phyloP scores from a whole-genome alignment of 2,113 vertebrate genomes.

The Hepsetus odoe region DNA sequence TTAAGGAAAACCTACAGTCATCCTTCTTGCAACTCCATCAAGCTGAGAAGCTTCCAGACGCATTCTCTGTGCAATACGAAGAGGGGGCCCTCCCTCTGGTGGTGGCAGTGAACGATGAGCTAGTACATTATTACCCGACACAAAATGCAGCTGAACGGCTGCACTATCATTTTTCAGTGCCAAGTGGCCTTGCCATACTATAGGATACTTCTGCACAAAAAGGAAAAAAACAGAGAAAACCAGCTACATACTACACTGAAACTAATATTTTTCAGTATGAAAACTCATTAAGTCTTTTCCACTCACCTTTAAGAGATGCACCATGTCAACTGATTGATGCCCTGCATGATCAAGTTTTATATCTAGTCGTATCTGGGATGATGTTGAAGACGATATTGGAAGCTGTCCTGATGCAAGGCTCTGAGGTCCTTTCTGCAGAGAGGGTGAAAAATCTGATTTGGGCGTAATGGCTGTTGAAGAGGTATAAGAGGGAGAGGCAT shows the following conservation, averaged over 20 bases:
- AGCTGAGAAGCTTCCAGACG: slow-evolving; percentile 92
- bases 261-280: background rate
- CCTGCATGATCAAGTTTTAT: slow-evolving; percentile 82
- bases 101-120: slow-evolving; percentile 93
- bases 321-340: slow-evolving; percentile 90
- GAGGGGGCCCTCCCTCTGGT: slow-evolving; percentile 87
- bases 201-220: slow-evolving; percentile 90
- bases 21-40: slow-evolving; percentile 92
- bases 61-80: slow-evolving; percentile 97
- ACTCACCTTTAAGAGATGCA: slow-evolving; percentile 91
- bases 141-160: slow-evolving; percentile 96
- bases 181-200: slow-evolving; percentile 96
- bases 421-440: slow-evolving; percentile 75
- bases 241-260: background rate
- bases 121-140: slow-evolving; percentile 93
- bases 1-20: slow-evolving; percentile 81
- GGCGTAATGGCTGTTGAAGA: slow-evolving; percentile 82
- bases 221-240: background rate
- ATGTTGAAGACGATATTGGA: slow-evolving; percentile 66
- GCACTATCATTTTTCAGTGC: slow-evolving; percentile 97
- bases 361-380: slow-evolving; percentile 73
- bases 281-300: background rate
- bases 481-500: slow-evolving; percentile 84
- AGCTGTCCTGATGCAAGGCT: slow-evolving; percentile 75
- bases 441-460: slow-evolving; percentile 82